A percentile compares a stretch with the other conserved stretches of the same genome.
These are phyloP conservation scores for Chrysolina haemoptera DNA, from an alignment of 2,888 invertebrate genomes.

Conservation along the genomic window DNA sequence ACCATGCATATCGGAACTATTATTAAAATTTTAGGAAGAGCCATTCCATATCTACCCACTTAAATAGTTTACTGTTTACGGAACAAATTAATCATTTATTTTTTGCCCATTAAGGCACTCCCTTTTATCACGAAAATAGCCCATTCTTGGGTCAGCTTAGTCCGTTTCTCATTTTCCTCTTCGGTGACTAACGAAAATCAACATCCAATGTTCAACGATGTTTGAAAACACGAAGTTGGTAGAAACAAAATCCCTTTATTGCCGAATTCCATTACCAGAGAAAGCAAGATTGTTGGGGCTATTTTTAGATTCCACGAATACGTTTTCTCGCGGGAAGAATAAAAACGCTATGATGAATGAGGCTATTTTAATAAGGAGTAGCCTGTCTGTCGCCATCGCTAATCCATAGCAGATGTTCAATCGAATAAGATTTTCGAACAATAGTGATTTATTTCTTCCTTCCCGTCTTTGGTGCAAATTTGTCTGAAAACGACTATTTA, in stretches of 20 bases:
- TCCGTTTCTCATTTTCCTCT: slow-evolving; percentile 7
- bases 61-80: too few species aligned
- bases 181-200: slow-evolving; percentile 6
- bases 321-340: slow-evolving; percentile 31
- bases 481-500: neutral
- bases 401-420: slow-evolving; percentile 38
- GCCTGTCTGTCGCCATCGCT: slow-evolving; percentile 38
- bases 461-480: neutral
- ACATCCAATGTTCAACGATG: slow-evolving; percentile 5
- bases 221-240: slow-evolving; percentile 1
- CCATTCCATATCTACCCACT: too few species aligned
- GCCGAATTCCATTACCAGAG: slow-evolving; percentile 24
- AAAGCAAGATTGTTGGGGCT: slow-evolving; percentile 11
- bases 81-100: neutral
- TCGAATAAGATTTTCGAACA: slow-evolving; percentile 29
- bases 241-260: slow-evolving; percentile 19
- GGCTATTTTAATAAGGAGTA: slow-evolving; percentile 42
- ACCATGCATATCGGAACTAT: too few species aligned
- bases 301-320: slow-evolving; percentile 30
- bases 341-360: slow-evolving; percentile 44
- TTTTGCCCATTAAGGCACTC: neutral
- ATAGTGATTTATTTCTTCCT: slow-evolving; percentile 33
- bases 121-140: neutral
- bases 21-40: too few species aligned
- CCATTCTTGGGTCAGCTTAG: neutral